Conservation (phyloP, 2,888 invertebrate genomes). For the Epirrhoe alternata region DNA sequence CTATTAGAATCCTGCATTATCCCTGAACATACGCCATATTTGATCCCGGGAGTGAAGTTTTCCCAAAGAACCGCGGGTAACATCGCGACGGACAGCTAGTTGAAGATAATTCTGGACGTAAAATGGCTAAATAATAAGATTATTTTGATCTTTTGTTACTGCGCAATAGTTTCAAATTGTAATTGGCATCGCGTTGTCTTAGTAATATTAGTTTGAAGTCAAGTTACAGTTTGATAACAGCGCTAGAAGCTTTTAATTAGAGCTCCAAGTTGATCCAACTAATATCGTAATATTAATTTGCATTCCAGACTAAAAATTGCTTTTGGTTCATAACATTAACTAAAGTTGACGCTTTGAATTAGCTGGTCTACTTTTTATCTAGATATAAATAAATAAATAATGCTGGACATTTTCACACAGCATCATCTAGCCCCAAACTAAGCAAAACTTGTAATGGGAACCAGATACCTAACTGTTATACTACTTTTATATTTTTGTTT, state of each 20-base stretch:
- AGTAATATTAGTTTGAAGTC: slow-evolving; percentile 4
- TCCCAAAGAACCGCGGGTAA: too few species aligned
- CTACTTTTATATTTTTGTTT: too few species aligned
- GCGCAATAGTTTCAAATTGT: background rate
- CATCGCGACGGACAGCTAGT: too few species aligned
- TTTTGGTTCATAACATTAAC: slow-evolving; percentile 5
- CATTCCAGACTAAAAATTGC: slow-evolving; percentile 11
- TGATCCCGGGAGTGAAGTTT: too few species aligned
- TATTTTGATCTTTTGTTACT: background rate
- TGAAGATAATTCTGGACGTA: too few species aligned
- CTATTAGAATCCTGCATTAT: too few species aligned
- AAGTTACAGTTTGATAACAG: slow-evolving; percentile 12
- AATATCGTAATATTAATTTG: slow-evolving; percentile 20
- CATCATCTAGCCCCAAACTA: too few species aligned
- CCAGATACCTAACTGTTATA: too few species aligned
- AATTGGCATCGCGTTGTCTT: slow-evolving; percentile 18
- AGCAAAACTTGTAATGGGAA: too few species aligned
- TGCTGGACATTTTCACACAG: too few species aligned
- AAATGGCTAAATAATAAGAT: background rate
- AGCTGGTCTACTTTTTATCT: slow-evolving; percentile 1
- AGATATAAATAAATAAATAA: too few species aligned
- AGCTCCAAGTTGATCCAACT: slow-evolving; percentile 13
- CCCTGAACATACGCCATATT: too few species aligned
- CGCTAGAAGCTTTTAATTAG: slow-evolving; percentile 16
- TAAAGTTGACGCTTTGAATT: background rate